Base-by-base conservation (phyloP, 2,113 vertebrate species). In the Calyptommatus sinebrachiatus region DNA sequence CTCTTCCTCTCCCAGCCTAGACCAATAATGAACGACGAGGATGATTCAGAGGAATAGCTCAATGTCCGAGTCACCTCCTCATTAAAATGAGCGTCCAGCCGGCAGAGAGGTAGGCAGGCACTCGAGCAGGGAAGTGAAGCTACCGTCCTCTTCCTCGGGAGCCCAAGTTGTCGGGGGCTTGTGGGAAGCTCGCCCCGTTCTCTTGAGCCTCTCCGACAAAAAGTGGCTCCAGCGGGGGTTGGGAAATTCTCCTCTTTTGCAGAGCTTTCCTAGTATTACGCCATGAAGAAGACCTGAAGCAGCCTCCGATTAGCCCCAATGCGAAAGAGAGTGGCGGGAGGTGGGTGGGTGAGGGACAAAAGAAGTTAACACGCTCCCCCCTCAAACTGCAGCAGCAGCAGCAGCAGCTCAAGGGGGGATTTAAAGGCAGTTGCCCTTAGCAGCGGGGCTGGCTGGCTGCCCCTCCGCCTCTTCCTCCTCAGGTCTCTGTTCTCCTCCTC, bases 31-130 rank as follows among this genome's bases (percentile, higher is more conserved):
- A 88, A 76, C 62, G 79, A 31, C 53, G 73, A 71, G 88, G 83
- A 82, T 95, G 94, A 95, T 94, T 95, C 94, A 95, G 93, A 79
- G 91, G 88, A 57, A 88, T 89, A 91, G 89, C 88, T 78, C 69
- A n/a, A 89, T 87, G 87, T 81, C 91, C 89, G 78, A 93, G 91
- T 89, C 92, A 90, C 88, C 93, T 93, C 91, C 89, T 93, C 92
- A 87, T 89, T 29, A 92, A 83, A 83, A 82, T 76, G 63, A 69
- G 69, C 1, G 65, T 12, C 24, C 4, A 8, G 3, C 31, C 7
- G 18, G 35, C 8, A n/a, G 31, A 5, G 5, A 8, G 26, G 85
- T 77, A 14, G 81, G 84, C 84, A 73, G 80, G 70, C 70, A 80
- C 71, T 73, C 71, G 50, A 24, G 31, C 62, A 8, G 62, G 50